Conservation (phyloP, 2,888 invertebrate genomes). For the Dasysyrphus tricinctus region DNA sequence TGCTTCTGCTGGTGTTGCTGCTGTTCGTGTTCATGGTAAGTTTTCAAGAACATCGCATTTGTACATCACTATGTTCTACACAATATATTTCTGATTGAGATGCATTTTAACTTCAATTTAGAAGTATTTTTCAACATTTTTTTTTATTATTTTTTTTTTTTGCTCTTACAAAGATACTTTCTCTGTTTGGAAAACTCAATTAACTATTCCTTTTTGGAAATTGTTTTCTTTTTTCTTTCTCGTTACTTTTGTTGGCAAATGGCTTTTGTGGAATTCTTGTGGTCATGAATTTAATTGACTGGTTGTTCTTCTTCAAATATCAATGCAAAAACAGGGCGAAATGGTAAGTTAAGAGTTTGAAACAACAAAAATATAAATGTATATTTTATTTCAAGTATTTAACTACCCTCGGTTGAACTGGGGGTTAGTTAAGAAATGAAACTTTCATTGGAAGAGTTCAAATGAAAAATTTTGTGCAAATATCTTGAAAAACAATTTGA, state of each 20-base stretch:
- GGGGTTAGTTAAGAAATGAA: neutral
- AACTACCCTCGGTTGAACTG: neutral
- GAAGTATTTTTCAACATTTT: neutral
- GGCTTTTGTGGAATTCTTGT: slow-evolving; percentile 56
- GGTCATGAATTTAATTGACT: slow-evolving; percentile 63
- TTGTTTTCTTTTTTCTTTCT: slow-evolving; percentile 17
- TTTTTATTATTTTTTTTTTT: too few species aligned
- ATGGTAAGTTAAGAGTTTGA: slow-evolving; percentile 80
- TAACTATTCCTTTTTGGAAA: slow-evolving; percentile 49
- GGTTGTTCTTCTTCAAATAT: slow-evolving; percentile 26
- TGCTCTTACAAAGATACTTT: neutral
- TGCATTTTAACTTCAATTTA: slow-evolving; percentile 37
- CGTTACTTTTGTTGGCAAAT: slow-evolving; percentile 17
- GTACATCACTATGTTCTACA: too few species aligned
- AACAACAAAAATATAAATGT: neutral
- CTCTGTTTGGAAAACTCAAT: slow-evolving; percentile 57
- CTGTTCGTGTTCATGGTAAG: slow-evolving; percentile 89
- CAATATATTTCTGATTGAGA: slow-evolving; percentile 23
- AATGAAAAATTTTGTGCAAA: slow-evolving; percentile 72
- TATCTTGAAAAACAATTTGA: slow-evolving; percentile 45
- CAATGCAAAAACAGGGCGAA: slow-evolving; percentile 80
- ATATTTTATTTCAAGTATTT: neutral
- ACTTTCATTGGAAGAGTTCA: slow-evolving; percentile 46
- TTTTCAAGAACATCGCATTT: slow-evolving; percentile 19
- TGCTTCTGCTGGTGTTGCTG: slow-evolving; percentile 89